Evolutionary conservation across 2,797 vertebrate species (phyloP), one percentile per base, ranked within the genome.

Genomic region (Onychomys arenicola): DNA sequence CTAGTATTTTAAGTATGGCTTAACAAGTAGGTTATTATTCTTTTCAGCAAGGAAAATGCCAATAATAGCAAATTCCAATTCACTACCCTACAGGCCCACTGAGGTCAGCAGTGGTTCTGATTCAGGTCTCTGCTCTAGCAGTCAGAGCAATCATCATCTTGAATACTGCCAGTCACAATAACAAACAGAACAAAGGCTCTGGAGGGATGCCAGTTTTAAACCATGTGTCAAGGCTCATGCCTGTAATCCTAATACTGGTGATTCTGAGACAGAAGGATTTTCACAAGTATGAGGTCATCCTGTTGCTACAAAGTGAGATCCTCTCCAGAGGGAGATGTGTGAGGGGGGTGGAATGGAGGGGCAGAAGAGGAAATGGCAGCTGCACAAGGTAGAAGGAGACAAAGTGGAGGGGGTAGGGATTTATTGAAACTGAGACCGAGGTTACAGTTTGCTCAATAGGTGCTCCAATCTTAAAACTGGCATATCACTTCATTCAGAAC

Each of bases 31-130:
- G 8, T 57, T 95, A 37, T 27, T 89, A 61, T 21, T 11, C 8
- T 92, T 86, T 69, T 10, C 55, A 92, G 71, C 80, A 95, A 87
- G 85, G 63, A 75, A 93, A 86, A 97, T 27, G 9, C 10, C 67
- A 67, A 12, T 61, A 83, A 88, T 43, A 71, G 81, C 32, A 80
- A 89, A 69, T 82, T 32, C 49, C 71, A 89, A 82, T 61, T 89
- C 23, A 80, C 59, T 37, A 88, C 52, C 21, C 19, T 76, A 11
- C 29, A 32, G 55, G 16, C n/a, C 75, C 49, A 76, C 40, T 43
- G 69, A 80, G 55, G 29, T 69, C 25, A 69, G 2, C 7, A 16
- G 2, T 19, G 52, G 16, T 49, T 87, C 55, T 84, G 43, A 82
- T 17, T 55, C 49, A 75, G 63, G 69, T 63, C 78, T 83, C n/a